Conservation (phyloP, 2,888 invertebrate species). For the Lysandra coridon region DNA sequence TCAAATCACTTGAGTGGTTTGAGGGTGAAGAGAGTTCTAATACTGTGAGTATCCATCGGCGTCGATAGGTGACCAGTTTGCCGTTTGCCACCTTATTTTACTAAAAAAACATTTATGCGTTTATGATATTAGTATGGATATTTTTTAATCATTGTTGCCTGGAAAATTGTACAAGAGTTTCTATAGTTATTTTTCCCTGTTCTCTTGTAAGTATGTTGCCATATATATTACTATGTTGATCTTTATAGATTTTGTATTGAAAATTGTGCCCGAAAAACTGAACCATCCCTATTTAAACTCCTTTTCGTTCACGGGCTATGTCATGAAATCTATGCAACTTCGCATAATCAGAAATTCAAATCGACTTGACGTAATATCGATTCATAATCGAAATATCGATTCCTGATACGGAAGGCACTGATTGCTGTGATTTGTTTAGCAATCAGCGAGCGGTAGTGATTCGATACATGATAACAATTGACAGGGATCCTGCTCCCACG, state of each 20-base stretch:
- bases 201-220: too few relatives aligned
- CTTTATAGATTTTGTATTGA: too few relatives aligned
- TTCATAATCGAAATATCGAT: background rate
- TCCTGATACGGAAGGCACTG: conserved; percentile 8
- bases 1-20: too few relatives aligned
- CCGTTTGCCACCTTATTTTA: too few relatives aligned
- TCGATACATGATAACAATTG: conserved; percentile 18
- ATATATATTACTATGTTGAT: too few relatives aligned
- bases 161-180: too few relatives aligned
- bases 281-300: background rate
- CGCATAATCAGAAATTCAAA: background rate
- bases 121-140: background rate
- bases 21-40: too few relatives aligned
- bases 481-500: conserved; percentile 8
- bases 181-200: too few relatives aligned
- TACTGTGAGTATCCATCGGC: too few relatives aligned
- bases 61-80: too few relatives aligned
- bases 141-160: too few relatives aligned
- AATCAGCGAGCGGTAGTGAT: conserved; percentile 19
- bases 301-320: background rate
- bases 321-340: background rate
- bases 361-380: conserved; percentile 8
- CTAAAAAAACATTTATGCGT: background rate
- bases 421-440: conserved; percentile 25
- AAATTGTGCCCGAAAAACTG: too few relatives aligned